Evolutionary conservation across 1,140 invertebrate species (phyloP).

Genomic region (Lordiphosa collinella): DNA sequence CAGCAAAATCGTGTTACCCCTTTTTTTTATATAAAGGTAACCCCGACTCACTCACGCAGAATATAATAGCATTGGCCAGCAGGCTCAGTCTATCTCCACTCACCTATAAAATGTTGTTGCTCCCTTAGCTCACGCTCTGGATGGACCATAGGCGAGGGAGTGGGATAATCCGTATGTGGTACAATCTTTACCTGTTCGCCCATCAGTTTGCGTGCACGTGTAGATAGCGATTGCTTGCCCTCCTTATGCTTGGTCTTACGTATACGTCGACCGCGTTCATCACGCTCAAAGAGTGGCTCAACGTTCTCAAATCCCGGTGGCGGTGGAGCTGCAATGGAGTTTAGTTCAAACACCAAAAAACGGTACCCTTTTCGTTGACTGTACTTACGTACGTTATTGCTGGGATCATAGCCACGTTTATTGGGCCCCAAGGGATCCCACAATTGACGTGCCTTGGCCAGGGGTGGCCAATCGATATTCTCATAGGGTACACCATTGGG

Average conservation of each 20-base stretch:
- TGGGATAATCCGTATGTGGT: not conserved
- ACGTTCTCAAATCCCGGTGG: conserved; percentile 30
- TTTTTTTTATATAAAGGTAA: no score
- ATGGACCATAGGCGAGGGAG: not conserved
- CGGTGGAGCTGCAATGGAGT: not conserved
- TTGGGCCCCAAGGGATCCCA: conserved; percentile 19
- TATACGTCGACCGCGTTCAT: not conserved
- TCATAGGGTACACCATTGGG: not conserved
- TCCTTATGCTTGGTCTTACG: not conserved
- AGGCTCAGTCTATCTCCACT: not conserved
- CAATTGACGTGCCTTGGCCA: conserved; percentile 3
- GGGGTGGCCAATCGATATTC: conserved; percentile 1
- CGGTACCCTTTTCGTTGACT: not conserved
- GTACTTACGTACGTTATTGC: conserved; percentile 11
- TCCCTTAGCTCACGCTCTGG: conserved; percentile 10
- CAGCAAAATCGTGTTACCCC: no score
- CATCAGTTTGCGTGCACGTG: conserved; percentile 17
- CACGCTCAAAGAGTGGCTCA: not conserved
- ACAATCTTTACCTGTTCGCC: conserved; percentile 2
- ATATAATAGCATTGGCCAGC: not conserved
- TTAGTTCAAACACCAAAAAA: not conserved
- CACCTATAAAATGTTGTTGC: conserved; percentile 28
- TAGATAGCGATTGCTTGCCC: conserved; percentile 10
- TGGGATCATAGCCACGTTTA: conserved; percentile 13
- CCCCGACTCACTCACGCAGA: no score